phyloP scores from a whole-genome alignment of 2,888 invertebrate species.

The Drosophila anceps region DNA sequence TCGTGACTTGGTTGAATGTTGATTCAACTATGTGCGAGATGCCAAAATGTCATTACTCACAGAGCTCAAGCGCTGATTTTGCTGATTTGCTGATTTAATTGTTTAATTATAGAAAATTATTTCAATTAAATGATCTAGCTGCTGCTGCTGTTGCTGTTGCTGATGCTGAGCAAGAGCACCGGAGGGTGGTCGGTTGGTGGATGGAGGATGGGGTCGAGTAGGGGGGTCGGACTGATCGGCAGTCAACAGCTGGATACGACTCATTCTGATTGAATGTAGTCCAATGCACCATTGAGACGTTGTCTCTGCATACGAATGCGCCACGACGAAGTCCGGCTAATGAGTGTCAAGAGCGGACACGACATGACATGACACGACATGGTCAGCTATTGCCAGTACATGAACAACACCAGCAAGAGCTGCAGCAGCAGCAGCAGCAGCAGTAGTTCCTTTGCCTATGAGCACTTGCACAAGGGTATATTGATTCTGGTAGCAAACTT shows the following conservation, averaged over 20 bases:
- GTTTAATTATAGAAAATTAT: conserved; percentile 77
- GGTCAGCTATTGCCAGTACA: conserved; percentile 35
- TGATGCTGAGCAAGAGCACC: neutral
- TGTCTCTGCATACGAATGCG: conserved; percentile 21
- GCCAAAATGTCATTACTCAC: conserved; percentile 52
- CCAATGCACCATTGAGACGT: conserved; percentile 19
- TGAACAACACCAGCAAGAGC: neutral
- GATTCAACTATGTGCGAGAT: conserved; percentile 24
- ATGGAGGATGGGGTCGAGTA: no score
- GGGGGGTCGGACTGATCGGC: neutral
- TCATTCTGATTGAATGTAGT: conserved; percentile 34
- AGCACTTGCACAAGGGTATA: neutral
- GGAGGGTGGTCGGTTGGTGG: neutral
- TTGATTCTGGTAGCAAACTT: neutral
- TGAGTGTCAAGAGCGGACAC: conserved; percentile 59
- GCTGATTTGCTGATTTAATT: conserved; percentile 62
- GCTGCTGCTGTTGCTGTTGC: neutral
- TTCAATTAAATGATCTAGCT: conserved; percentile 53
- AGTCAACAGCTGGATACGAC: conserved; percentile 10
- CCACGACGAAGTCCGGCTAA: conserved; percentile 34
- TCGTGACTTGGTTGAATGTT: conserved; percentile 47
- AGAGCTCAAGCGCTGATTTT: conserved; percentile 38
- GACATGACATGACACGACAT: conserved; percentile 49
- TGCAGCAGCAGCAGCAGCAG: conserved; percentile 3
- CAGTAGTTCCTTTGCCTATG: neutral